Base-by-base conservation (phyloP, 2,797 vertebrate species). In the Arrhamphus sclerolepis region DNA sequence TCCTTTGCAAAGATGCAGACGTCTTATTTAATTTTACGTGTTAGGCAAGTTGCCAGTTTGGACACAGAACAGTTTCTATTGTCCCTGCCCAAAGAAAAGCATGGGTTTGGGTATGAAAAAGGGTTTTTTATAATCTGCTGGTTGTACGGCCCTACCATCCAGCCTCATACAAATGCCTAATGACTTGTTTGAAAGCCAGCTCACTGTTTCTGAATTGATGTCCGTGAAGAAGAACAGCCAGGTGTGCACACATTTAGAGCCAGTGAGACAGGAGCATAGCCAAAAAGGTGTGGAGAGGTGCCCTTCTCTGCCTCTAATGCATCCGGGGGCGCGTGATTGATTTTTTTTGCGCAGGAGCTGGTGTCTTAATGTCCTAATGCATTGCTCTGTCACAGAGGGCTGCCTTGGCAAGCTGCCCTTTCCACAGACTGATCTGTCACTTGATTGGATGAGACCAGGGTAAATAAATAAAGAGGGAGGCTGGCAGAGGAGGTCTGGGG, bases 301-400 rank as follows among this genome's bases (percentile, higher is more conserved):
- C 86, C 90, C 86, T 88, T 91, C 84, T 82, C 80, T 65, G 77
- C 81, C 85, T 85, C 80, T 88, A 86, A 90, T 89, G 86, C 80
- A 80, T 85, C 87, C 51, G 72, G 72, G 80, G 82, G 83, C 72
- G 86, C 48, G 65, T 88, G 90, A 92, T 91, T 91, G 90, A 93
- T 93, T 92, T 88, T 40, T 62, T 88, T 85, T 78, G 85, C 34
- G 52, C 85, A 79, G 84, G 75, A 81, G 84, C 87, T 80, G 80
- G 87, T 84, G 87, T 89, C 91, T 91, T 92, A 91, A 93, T 92
- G 92, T 90, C 88, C 90, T 92, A 91, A 92, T 92, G 91, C 89
- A 89, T 91, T 89, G 87, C 87, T 88, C 90, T 90, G 91, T 92
- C 91, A 92, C 91, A 92, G 82, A 86, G 84, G 83, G 75, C 79